Percentiles rank a stretch among this genome's conserved stretches.
phyloP scores from a whole-genome alignment of 2,888 invertebrate genomes.

The Erebia aethiops region DNA sequence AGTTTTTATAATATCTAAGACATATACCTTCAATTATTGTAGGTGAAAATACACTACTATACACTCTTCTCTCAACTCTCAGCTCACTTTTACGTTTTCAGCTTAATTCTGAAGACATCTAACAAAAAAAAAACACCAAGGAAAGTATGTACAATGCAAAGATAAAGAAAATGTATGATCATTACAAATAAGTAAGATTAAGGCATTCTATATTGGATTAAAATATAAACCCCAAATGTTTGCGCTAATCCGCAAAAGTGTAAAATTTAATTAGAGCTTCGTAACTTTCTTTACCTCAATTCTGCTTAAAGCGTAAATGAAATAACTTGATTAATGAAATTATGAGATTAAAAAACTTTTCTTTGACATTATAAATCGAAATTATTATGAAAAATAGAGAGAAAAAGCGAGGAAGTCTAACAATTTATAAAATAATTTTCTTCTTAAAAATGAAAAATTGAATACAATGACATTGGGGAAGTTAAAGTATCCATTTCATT shows the following conservation, averaged over 20 bases:
- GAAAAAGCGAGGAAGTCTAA: constrained; percentile 6
- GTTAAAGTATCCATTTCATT: not conserved
- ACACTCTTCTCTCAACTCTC: too few species aligned
- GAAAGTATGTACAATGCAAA: not conserved
- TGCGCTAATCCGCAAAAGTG: not conserved
- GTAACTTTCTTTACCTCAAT: constrained; percentile 6
- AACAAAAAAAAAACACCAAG: too few species aligned
- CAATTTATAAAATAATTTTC: constrained; percentile 22
- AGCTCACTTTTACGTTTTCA: too few species aligned
- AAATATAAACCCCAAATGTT: not conserved
- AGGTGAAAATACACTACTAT: too few species aligned
- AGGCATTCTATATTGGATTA: not conserved
- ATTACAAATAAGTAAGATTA: not conserved
- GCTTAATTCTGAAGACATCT: too few species aligned
- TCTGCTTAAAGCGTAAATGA: constrained; percentile 16
- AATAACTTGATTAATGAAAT: constrained; percentile 27
- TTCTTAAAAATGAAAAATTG: constrained; percentile 1
- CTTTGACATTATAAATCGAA: constrained; percentile 17
- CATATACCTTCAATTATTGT: too few species aligned
- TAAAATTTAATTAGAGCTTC: constrained; percentile 12
- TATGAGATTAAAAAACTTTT: constrained; percentile 27
- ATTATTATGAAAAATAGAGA: constrained; percentile 15
- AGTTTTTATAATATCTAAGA: too few species aligned
- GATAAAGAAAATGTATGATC: not conserved
- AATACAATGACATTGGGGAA: not conserved